Evolutionary conservation across 2,797 vertebrate genomes (phyloP).

Genomic region (Liasis olivaceus): DNA sequence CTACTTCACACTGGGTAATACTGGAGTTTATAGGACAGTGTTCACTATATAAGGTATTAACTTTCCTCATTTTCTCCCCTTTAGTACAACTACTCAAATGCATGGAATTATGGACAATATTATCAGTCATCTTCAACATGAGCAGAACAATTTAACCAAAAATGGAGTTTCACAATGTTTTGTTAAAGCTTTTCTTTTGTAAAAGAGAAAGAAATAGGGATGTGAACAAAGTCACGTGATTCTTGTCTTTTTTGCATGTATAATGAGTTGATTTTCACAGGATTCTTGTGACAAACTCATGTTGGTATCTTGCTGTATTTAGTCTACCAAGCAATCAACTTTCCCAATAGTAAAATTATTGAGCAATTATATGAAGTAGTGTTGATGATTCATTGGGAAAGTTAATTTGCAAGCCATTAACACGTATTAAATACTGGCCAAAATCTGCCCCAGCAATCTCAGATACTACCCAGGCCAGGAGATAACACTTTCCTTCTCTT

Average conservation of each 20-base stretch:
- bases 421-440: not conserved
- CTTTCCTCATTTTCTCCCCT: conserved; percentile 9
- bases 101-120: conserved; percentile 98
- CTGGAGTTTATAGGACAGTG: not conserved
- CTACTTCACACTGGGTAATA: not conserved
- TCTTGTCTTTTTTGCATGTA: conserved; percentile 70
- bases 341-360: conserved; percentile 72
- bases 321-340: conserved; percentile 60
- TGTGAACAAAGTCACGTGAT: conserved; percentile 70
- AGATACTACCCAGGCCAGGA: not conserved
- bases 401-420: not conserved
- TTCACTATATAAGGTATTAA: not conserved
- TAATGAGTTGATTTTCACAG: conserved; percentile 55
- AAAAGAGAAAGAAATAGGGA: conserved; percentile 57
- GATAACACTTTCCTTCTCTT: not conserved
- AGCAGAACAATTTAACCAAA: conserved; percentile 63
- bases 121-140: conserved; percentile 94
- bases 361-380: conserved; percentile 62
- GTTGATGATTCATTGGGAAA: not conserved
- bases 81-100: conserved; percentile 90
- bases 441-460: fast-evolving
- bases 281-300: conserved; percentile 64
- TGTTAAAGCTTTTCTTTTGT: conserved; percentile 63
- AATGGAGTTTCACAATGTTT: conserved; percentile 51
- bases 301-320: conserved; percentile 61